A percentile compares a stretch with the other conserved stretches of the same genome.
phyloP scores from a whole-genome alignment of 2,113 vertebrate species.

The Mormoops blainvillei region DNA sequence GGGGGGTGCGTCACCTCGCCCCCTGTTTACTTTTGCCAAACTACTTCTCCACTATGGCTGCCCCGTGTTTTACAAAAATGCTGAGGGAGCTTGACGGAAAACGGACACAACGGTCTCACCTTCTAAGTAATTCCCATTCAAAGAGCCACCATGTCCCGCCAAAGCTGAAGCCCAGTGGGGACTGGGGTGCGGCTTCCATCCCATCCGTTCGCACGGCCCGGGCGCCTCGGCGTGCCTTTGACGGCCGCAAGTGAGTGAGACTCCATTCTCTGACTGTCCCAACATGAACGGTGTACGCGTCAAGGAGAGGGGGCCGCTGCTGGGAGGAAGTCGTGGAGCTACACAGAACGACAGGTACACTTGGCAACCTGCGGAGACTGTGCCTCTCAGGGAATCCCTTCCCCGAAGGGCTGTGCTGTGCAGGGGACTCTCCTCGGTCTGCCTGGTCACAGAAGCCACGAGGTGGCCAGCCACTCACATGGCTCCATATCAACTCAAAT shows the following conservation, averaged over 20 bases:
- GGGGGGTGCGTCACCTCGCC: not conserved
- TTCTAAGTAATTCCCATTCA: not conserved
- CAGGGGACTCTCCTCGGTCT: not conserved
- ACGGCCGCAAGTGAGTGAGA: not conserved
- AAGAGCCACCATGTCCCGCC: not conserved
- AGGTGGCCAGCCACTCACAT: not conserved
- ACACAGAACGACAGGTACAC: not conserved
- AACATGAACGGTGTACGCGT: not conserved
- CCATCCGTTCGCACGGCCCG: not conserved
- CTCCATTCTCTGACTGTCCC: not conserved
- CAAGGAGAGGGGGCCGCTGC: not conserved
- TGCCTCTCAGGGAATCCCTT: not conserved
- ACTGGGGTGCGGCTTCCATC: not conserved
- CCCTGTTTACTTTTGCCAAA: not conserved
- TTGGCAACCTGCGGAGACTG: not conserved
- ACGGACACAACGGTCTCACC: not conserved
- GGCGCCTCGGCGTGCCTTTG: not conserved
- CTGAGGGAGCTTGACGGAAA: not conserved
- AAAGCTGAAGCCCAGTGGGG: not conserved
- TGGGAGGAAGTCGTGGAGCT: not conserved
- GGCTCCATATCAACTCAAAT: not conserved
- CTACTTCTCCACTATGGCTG: not conserved
- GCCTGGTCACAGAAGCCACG: not conserved
- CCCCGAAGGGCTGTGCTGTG: not conserved
- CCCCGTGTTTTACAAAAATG: not conserved